Evolutionary conservation across 2,113 vertebrate species (phyloP).

Genomic region (Lethenteron reissneri): DNA sequence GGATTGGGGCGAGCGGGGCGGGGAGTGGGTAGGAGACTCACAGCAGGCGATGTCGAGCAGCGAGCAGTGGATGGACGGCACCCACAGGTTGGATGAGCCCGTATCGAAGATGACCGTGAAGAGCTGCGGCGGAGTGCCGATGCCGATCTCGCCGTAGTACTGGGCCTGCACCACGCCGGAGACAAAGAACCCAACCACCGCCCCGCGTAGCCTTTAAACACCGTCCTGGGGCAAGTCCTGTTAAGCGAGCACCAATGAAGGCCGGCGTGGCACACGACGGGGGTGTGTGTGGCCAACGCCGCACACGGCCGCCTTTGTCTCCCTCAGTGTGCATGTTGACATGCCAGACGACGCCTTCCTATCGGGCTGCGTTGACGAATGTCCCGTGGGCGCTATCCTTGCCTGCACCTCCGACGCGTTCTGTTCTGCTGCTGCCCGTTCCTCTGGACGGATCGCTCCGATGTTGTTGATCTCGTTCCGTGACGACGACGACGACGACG

Average conservation of each 20-base stretch:
- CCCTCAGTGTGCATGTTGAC: not conserved
- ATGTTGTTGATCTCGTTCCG: too few species aligned
- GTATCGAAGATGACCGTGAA: slow-evolving; percentile 64
- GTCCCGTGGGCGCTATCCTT: too few species aligned
- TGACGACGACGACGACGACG: too few species aligned
- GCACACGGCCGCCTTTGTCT: too few species aligned
- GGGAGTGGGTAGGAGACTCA: slow-evolving; percentile 23
- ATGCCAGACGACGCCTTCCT: not conserved
- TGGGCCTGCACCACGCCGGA: slow-evolving; percentile 20
- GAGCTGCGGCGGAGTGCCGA: slow-evolving; percentile 45
- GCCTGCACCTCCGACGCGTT: too few species aligned
- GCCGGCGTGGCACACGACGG: not conserved
- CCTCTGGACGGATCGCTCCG: too few species aligned
- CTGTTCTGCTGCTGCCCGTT: too few species aligned
- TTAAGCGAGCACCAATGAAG: not conserved
- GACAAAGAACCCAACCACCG: not conserved
- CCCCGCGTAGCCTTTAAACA: not conserved
- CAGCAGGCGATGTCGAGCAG: slow-evolving; percentile 46
- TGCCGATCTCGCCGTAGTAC: slow-evolving; percentile 44
- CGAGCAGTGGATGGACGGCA: slow-evolving; percentile 42
- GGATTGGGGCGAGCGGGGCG: not conserved
- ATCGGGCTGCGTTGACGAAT: not conserved
- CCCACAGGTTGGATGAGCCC: slow-evolving; percentile 59
- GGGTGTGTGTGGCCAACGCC: not conserved
- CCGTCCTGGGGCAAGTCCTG: not conserved